phyloP scores from a whole-genome alignment of 92 coral and sea anemone species.

The Parazoanthus darwini region DNA sequence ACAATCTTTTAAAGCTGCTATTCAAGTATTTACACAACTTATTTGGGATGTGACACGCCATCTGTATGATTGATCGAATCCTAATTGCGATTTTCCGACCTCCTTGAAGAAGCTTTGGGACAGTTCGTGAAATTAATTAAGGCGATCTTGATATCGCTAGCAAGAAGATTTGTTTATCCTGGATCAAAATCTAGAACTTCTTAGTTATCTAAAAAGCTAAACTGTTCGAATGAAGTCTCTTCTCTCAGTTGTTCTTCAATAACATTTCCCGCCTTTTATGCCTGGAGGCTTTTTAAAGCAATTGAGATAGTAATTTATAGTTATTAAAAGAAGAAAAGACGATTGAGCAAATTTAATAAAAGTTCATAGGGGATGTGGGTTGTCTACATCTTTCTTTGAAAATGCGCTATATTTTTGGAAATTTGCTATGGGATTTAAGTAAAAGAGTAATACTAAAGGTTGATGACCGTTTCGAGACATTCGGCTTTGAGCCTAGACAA shows the following conservation, averaged over 20 bases:
- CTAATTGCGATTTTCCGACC: conserved; percentile 74
- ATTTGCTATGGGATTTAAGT: background rate
- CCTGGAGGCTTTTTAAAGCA: conserved; percentile 21
- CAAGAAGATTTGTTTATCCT: conserved; percentile 41
- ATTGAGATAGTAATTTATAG: conserved; percentile 16
- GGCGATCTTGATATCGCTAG: conserved; percentile 46
- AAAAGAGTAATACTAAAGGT: background rate
- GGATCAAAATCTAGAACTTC: conserved; percentile 13
- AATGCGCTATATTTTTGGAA: background rate
- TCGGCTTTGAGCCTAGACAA: no score
- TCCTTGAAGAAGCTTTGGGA: conserved; percentile 75
- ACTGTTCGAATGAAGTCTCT: conserved; percentile 12
- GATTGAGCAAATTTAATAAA: conserved; percentile 33
- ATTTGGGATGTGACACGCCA: conserved; percentile 62
- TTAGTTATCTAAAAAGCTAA: conserved; percentile 4
- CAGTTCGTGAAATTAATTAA: conserved; percentile 62
- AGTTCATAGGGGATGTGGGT: conserved; percentile 6
- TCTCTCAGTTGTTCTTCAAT: conserved; percentile 4
- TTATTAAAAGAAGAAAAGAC: conserved; percentile 34
- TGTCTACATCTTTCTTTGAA: conserved; percentile 1
- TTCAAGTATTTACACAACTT: conserved; percentile 69
- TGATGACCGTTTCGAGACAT: background rate
- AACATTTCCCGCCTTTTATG: background rate
- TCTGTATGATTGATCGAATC: conserved; percentile 79
- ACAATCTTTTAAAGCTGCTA: conserved; percentile 63